Conservation (phyloP, 2,113 vertebrate genomes). For the Chelonoidis abingdonii region DNA sequence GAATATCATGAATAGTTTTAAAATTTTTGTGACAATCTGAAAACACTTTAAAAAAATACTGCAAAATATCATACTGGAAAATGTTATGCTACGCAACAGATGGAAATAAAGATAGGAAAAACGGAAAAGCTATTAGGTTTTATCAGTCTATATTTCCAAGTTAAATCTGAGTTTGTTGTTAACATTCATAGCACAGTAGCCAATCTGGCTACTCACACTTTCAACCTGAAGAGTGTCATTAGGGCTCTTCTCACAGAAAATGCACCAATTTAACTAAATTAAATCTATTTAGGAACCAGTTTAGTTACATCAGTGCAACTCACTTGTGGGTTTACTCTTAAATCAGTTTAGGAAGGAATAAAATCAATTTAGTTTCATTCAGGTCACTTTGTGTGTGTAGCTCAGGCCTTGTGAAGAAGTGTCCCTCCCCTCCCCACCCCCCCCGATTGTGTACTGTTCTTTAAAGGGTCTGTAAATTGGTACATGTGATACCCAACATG, state of each 20-base stretch:
- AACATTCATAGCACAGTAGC: neutral
- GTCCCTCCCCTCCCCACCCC: neutral
- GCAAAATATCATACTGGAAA: neutral
- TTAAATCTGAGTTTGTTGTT: neutral
- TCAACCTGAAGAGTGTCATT: neutral
- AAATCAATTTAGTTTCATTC: neutral
- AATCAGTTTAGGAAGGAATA: neutral
- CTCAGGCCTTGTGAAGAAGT: neutral
- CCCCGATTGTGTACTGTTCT: neutral
- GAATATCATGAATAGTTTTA: neutral
- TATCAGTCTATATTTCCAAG: neutral
- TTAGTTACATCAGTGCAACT: neutral
- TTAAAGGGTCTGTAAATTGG: neutral
- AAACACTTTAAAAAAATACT: neutral
- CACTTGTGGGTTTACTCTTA: neutral
- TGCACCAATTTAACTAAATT: neutral
- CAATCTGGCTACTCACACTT: rapidly evolving
- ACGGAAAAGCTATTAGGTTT: neutral
- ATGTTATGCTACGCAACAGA: neutral
- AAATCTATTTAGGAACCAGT: neutral
- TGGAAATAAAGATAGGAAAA: neutral
- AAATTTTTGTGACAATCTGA: neutral
- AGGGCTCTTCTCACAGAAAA: neutral
- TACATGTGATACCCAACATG: neutral
- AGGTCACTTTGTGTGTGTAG: neutral